These are phyloP conservation scores for Corapipo altera DNA, from an alignment of 2,113 vertebrate genomes.

Conservation along the genomic window DNA sequence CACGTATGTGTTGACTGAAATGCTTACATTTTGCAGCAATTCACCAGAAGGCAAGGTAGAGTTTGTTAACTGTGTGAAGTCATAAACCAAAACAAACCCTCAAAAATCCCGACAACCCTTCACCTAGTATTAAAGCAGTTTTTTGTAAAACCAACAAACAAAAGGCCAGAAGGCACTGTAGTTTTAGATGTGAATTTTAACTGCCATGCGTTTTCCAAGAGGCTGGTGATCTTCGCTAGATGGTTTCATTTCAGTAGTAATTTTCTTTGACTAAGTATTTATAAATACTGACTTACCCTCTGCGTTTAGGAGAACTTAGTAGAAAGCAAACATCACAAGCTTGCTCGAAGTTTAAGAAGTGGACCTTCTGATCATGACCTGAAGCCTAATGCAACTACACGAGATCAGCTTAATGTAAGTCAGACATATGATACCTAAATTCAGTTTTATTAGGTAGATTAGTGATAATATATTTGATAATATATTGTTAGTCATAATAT, in stretches of 20 bases:
- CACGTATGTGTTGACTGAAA: constrained; percentile 15
- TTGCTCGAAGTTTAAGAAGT: constrained; percentile 95
- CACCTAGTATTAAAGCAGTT: background rate
- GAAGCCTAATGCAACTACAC: constrained; percentile 95
- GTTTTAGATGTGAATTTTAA: background rate
- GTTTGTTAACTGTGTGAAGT: background rate
- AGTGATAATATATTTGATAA: background rate
- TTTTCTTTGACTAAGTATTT: background rate
- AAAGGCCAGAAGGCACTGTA: background rate
- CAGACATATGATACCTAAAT: background rate
- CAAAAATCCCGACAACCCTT: background rate
- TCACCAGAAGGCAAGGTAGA: background rate
- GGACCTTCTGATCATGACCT: constrained; percentile 97
- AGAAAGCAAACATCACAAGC: constrained; percentile 98
- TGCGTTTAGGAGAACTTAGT: constrained; percentile 91
- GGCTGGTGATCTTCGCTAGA: background rate
- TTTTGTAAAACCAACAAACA: background rate
- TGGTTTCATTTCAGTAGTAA: background rate
- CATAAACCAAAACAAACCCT: background rate
- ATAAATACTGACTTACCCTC: background rate
- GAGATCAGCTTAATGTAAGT: constrained; percentile 96
- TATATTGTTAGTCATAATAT: background rate
- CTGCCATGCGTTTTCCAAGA: background rate
- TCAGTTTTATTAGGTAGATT: background rate
- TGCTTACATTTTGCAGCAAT: background rate